phyloP scores from a whole-genome alignment of 2,113 vertebrate genomes.

The Ceratotherium simum region DNA sequence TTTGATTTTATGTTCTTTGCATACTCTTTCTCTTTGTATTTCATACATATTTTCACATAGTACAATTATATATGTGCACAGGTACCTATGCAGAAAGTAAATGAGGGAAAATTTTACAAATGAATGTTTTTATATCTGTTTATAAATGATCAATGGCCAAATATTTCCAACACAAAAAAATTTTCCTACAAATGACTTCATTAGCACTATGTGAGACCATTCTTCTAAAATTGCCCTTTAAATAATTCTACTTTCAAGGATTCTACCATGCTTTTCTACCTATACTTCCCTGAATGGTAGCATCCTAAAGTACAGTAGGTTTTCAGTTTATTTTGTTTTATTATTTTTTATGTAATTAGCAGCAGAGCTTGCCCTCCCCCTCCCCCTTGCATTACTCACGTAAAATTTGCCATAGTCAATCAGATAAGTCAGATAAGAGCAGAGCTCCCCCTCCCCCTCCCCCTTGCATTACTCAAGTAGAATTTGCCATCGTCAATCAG shows the following conservation, averaged over 20 bases:
- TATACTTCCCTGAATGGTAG: background rate
- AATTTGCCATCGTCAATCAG: background rate
- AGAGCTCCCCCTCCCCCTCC: background rate
- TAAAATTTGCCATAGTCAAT: background rate
- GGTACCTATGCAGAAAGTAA: background rate
- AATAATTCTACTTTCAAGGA: rapidly evolving
- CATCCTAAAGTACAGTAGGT: background rate
- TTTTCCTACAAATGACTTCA: background rate
- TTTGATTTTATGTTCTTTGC: background rate
- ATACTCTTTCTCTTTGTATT: background rate
- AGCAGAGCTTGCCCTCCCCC: background rate
- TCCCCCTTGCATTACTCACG: background rate
- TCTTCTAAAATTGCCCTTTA: background rate
- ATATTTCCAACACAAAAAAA: background rate
- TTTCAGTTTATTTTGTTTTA: background rate
- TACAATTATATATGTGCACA: background rate
- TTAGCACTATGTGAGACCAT: background rate
- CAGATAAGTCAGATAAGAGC: background rate
- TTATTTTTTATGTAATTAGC: background rate
- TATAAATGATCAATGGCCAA: background rate
- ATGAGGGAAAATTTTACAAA: background rate
- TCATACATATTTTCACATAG: background rate
- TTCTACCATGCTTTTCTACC: background rate
- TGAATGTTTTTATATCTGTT: background rate
- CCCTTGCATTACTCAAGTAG: background rate